Percentiles rank a stretch among this genome's conserved stretches.
Conservation (phyloP, 2,888 invertebrate genomes). For the Tetramorium bicarinatum region DNA sequence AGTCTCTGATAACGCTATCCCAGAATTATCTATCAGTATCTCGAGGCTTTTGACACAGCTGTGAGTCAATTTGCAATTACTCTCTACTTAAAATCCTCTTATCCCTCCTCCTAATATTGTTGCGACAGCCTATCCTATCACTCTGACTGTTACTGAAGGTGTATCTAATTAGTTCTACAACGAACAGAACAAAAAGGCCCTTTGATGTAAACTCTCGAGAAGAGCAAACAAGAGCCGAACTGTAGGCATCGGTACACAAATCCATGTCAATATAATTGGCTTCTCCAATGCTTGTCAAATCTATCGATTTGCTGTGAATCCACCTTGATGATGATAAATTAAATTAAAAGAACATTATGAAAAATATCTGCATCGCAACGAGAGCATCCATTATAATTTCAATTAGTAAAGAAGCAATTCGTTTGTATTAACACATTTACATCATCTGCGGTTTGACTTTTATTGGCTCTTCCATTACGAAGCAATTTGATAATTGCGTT, state of each 20-base stretch:
- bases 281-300: neutral
- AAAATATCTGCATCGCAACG: neutral
- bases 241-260: neutral
- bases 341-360: neutral
- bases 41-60: conserved; percentile 1
- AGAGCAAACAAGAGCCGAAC: neutral
- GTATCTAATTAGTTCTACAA: neutral
- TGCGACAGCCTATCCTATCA: neutral
- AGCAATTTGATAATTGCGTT: neutral
- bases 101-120: neutral
- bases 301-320: neutral
- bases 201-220: neutral
- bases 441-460: neutral
- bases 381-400: neutral
- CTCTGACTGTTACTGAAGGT: neutral
- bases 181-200: neutral
- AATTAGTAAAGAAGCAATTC: neutral
- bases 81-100: neutral
- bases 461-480: neutral
- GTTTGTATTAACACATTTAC: neutral
- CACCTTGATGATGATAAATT: neutral
- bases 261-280: neutral
- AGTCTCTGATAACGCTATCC: neutral
- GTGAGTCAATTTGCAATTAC: neutral
- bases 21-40: neutral